Evolutionary conservation across 1,140 invertebrate species (phyloP).

Genomic region (Diabrotica undecimpunctata): DNA sequence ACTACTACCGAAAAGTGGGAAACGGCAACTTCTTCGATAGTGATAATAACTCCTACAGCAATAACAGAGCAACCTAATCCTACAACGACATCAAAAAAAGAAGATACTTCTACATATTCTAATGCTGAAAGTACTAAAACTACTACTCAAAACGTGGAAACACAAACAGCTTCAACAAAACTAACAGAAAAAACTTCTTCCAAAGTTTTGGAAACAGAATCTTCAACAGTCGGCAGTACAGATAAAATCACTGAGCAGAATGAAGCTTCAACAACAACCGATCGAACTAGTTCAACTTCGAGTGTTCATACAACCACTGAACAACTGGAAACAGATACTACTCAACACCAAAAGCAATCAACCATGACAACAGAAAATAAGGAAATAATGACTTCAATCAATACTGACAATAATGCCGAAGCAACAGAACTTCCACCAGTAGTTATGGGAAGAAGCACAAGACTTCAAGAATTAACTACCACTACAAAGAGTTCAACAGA

Average conservation of each 20-base stretch:
- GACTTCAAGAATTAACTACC: too few relatives aligned
- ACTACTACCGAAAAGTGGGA: too few relatives aligned
- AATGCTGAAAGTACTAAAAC: background rate
- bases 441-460: too few relatives aligned
- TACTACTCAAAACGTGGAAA: background rate
- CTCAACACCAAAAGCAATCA: too few relatives aligned
- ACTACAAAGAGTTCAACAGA: too few relatives aligned
- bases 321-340: too few relatives aligned
- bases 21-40: background rate
- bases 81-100: background rate
- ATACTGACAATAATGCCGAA: too few relatives aligned
- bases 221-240: background rate
- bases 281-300: background rate
- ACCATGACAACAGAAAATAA: too few relatives aligned
- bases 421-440: too few relatives aligned
- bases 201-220: background rate
- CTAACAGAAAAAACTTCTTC: background rate
- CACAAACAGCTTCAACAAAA: background rate
- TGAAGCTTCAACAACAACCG: background rate
- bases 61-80: background rate
- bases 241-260: background rate
- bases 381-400: too few relatives aligned
- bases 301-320: too few relatives aligned
- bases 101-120: background rate
- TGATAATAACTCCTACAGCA: too few relatives aligned